Conservation (phyloP, 2,888 invertebrate species). For the Notodonta dromedarius region DNA sequence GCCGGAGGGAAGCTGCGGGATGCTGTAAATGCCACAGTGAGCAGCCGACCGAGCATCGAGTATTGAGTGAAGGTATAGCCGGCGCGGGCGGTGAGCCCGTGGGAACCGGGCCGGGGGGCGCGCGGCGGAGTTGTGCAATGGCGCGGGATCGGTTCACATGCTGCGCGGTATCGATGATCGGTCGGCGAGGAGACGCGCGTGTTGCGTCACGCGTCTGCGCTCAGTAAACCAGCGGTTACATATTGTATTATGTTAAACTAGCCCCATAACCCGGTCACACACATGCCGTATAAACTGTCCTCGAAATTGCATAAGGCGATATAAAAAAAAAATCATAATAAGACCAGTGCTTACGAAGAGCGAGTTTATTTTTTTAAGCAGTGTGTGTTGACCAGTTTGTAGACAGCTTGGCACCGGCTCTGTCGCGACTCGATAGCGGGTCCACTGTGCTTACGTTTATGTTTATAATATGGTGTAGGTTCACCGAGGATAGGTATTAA, state of each 20-base stretch:
- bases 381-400: neutral
- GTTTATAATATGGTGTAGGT: neutral
- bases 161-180: conserved; percentile 20
- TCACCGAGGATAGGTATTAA: neutral
- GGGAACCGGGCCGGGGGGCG: conserved; percentile 19
- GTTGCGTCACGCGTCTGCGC: conserved; percentile 18
- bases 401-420: conserved; percentile 1
- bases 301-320: neutral
- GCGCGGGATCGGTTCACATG: conserved; percentile 6
- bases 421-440: neutral
- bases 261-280: conserved; percentile 20
- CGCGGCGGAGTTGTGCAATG: neutral
- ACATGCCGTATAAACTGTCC: conserved; percentile 3
- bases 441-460: neutral
- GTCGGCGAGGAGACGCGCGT: conserved; percentile 12
- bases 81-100: conserved; percentile 12
- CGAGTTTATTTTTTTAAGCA: neutral
- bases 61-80: neutral
- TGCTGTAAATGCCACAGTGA: neutral
- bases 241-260: conserved; percentile 9
- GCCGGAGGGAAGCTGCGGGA: neutral
- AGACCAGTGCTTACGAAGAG: neutral
- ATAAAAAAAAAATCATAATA: neutral
- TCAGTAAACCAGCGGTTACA: conserved; percentile 4
- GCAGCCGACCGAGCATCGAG: neutral